Evolutionary conservation across 2,113 vertebrate species (phyloP), one percentile per base, ranked within the genome.

Genomic region (Argyrosomus japonicus): DNA sequence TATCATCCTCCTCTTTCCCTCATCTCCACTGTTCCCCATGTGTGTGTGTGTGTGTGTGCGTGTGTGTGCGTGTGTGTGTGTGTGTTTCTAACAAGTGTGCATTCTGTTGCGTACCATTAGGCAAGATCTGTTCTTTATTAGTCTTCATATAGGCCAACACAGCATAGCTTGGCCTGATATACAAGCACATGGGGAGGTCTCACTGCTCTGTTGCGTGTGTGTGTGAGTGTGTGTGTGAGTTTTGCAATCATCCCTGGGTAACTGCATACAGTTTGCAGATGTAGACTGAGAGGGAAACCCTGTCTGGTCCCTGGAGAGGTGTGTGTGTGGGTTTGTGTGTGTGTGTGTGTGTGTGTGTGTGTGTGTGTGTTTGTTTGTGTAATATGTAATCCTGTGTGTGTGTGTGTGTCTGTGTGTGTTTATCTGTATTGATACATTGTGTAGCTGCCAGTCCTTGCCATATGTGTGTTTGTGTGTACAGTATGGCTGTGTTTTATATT

Each of bases 111-210:
- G 3, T 68, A 67, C 65, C 43, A 65, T 74, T 81, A 53, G 76
- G 62, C 75, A 63, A 83, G 86, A 90, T 91, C 88, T 93, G 89
- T 63, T 86, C 83, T 90, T 91, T 91, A 92, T 94, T 93, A 92
- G 83, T 73, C 61, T 68, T 82, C 78, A 77, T 87, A 86, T 74
- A 79, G 77, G 54, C 84, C 40, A 81, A 62, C 71, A 18, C 70
- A 58, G 79, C 77, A 83, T 73, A 71, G 75, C 80, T 71, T 61
- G 56, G 72, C 48, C 77, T 75, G 77, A 67, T 79, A 51, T 73
- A 75, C 47, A 7, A 81, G 85, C 79, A 40, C 50, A 65, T 51
- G 51, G 82, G 82, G 88, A 88, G 88, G 85, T 88, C 83, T 76
- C 5, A 11, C 45, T 82, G 79, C 71, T 75, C 32, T 12, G 48